Conservation (phyloP, 2,113 vertebrate species). For the Mesocricetus auratus region DNA sequence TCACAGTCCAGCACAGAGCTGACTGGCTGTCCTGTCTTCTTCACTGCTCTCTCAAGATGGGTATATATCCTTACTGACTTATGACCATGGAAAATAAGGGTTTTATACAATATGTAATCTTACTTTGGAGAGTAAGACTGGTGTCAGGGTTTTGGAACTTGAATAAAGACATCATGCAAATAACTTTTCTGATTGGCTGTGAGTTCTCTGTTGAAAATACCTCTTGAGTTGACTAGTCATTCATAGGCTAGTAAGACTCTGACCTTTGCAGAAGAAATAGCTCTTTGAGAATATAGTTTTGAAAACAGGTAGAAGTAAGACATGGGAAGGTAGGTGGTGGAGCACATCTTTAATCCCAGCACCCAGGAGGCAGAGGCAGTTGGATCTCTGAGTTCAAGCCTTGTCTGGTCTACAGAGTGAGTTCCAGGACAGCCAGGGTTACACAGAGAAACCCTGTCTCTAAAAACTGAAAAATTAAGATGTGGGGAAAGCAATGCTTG, state of each 20-base stretch:
- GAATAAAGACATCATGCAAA: background rate
- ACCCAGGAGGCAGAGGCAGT: too few species aligned
- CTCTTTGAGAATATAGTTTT: background rate
- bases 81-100: background rate
- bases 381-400: too few species aligned
- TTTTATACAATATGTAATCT: background rate
- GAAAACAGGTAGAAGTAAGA: background rate
- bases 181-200: background rate
- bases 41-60: background rate
- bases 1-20: background rate
- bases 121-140: background rate
- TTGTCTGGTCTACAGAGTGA: too few species aligned
- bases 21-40: background rate
- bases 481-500: background rate
- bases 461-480: background rate
- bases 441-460: too few species aligned
- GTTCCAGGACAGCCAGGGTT: too few species aligned
- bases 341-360: too few species aligned
- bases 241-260: background rate
- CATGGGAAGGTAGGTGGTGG: background rate
- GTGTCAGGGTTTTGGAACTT: background rate
- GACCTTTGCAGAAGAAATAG: background rate
- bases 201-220: slow-evolving; percentile 14
- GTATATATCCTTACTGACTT: background rate
- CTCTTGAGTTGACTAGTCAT: slow-evolving; percentile 5